These are phyloP conservation scores for Chrysomela aeneicollis DNA, from an alignment of 2,888 invertebrate species.

Conservation along the genomic window DNA sequence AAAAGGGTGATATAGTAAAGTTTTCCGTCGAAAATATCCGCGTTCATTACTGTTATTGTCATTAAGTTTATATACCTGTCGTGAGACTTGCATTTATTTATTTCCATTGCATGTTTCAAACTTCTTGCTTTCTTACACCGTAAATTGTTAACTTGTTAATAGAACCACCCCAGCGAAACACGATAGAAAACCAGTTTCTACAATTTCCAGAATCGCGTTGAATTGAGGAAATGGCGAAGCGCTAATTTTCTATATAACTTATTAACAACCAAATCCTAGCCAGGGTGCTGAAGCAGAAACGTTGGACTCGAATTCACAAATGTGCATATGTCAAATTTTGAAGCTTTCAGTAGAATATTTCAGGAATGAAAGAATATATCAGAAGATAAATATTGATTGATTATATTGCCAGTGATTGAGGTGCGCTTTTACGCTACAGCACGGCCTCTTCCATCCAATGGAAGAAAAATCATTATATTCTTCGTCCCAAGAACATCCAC, in stretches of 20 bases:
- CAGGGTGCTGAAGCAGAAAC: too few species aligned
- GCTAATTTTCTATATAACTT: too few species aligned
- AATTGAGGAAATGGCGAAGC: not conserved
- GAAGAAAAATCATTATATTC: constrained; percentile 1
- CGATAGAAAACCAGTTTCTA: constrained; percentile 19
- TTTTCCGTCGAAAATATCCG: constrained; percentile 15
- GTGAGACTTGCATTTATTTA: constrained; percentile 13
- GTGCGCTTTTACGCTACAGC: too few species aligned
- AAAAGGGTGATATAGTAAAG: constrained; percentile 19
- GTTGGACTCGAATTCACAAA: too few species aligned
- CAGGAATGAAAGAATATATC: too few species aligned
- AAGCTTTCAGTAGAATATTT: too few species aligned
- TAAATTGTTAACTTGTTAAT: constrained; percentile 18
- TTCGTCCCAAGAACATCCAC: not conserved
- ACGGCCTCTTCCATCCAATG: not conserved
- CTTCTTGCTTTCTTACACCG: constrained; percentile 11
- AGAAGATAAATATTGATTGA: too few species aligned
- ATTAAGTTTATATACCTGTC: constrained; percentile 16
- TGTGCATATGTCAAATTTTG: too few species aligned
- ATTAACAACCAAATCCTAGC: too few species aligned
- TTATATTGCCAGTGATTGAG: too few species aligned
- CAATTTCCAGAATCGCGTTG: constrained; percentile 10
- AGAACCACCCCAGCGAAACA: constrained; percentile 16
- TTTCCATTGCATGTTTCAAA: constrained; percentile 20
- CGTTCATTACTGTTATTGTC: constrained; percentile 18